Base-by-base conservation (phyloP, 2,113 vertebrate genomes). In the Centropus bengalensis region DNA sequence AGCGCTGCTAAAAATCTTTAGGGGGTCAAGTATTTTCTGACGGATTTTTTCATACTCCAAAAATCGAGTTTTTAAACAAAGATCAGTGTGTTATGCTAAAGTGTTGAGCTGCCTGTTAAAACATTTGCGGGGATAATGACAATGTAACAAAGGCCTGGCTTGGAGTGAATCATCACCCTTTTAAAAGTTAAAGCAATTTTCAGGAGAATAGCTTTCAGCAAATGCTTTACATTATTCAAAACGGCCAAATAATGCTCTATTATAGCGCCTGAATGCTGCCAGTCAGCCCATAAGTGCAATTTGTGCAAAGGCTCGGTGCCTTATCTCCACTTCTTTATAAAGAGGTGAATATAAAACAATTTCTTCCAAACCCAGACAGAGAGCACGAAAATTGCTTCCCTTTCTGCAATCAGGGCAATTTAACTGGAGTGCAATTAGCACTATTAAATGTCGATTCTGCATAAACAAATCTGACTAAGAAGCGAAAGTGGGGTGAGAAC, bases 111-210 rank as follows among this genome's bases (percentile, higher is more conserved):
- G 98, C 98, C 98, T 99, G 98, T 99, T 99, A 99, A 99, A 99
- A 99, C 98, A 99, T 98, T 98, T 98, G 97, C 98, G 96, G 97
- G 98, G 97, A 98, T 99, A 99, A 99, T 99, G 98, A 98, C 98
- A 98, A 98, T 98, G 98, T 98, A 99, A 99, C 98, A 99, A 99
- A 99, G 98, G 98, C 98, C 98, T 97, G 98, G 98, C 98, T 98
- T 98, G 97, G 97, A 98, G 98, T 98, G 98, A 98, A 99, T 98
- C 98, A 98, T 98, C 98, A 98, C 98, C 98, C 98, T 98, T 99
- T 99, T 99, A 99, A 99, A 99, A 99, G 99, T 99, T 99, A 99
- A 99, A 99, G 99, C 99, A 99, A 99, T 99, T 99, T 99, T 98
- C 98, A 98, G 98, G 97, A 99, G 98, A 99, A 99, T 98, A 98